Conservation (phyloP, 1,140 invertebrate species). For the Diorhabda elongata region DNA sequence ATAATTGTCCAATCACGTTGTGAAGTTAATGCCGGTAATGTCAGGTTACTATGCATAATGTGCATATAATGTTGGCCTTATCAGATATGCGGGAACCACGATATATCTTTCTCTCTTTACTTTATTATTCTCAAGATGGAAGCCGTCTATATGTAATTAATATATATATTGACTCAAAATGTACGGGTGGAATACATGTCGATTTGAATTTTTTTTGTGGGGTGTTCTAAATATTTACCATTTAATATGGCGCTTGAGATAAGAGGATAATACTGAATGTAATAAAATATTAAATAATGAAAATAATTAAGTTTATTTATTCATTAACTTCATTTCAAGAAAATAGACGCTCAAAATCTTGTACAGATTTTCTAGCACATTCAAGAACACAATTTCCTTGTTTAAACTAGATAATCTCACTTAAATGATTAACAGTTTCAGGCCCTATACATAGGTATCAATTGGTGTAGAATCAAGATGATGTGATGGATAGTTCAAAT, state of each 20-base stretch:
- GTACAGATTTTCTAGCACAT: too few species aligned
- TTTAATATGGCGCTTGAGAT: background rate
- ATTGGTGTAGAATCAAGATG: too few species aligned
- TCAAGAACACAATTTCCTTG: too few species aligned
- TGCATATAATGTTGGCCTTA: constrained; percentile 29
- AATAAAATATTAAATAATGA: too few species aligned
- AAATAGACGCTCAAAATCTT: too few species aligned
- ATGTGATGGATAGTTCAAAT: too few species aligned
- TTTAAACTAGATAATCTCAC: too few species aligned
- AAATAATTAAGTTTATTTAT: too few species aligned
- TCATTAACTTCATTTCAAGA: too few species aligned
- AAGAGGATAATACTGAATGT: too few species aligned
- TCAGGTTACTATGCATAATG: constrained; percentile 38
- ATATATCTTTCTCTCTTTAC: constrained; percentile 12
- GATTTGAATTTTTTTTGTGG: background rate
- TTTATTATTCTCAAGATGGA: constrained; percentile 36
- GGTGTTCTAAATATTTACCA: background rate
- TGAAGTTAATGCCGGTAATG: constrained; percentile 30
- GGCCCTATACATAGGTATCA: too few species aligned
- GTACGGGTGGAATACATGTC: constrained; percentile 4
- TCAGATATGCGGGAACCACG: constrained; percentile 14
- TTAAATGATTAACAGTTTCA: too few species aligned
- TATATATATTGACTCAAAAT: constrained; percentile 15
- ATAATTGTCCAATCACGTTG: constrained; percentile 39
- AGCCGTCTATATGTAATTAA: constrained; percentile 33